A percentile compares a stretch with the other conserved stretches of the same genome.
phyloP scores from a whole-genome alignment of 2,888 invertebrate genomes.

The Siphonodentalium dalli region DNA sequence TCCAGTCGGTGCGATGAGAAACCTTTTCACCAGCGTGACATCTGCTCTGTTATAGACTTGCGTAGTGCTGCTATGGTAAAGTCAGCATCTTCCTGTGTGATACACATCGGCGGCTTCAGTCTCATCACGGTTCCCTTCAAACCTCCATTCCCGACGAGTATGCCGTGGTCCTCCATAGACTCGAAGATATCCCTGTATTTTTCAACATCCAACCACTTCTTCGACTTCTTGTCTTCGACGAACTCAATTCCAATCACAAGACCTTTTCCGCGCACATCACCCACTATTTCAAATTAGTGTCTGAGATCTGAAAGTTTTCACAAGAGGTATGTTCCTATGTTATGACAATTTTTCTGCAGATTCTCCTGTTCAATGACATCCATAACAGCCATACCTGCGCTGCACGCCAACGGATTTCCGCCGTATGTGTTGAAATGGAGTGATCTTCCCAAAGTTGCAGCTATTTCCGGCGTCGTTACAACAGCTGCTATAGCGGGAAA shows the following conservation, averaged over 20 bases:
- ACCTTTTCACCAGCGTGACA: too few relatives aligned
- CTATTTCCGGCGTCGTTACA: conserved; percentile 88
- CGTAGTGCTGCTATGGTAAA: conserved; percentile 55
- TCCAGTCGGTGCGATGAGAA: too few relatives aligned
- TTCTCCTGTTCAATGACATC: conserved; percentile 75
- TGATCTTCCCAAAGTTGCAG: conserved; percentile 77
- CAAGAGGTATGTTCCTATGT: conserved; percentile 83
- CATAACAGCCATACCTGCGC: conserved; percentile 88
- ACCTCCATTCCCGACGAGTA: conserved; percentile 90
- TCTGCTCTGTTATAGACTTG: too few relatives aligned
- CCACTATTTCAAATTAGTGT: conserved; percentile 72
- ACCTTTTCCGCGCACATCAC: conserved; percentile 96
- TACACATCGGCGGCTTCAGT: conserved; percentile 94
- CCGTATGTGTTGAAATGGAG: conserved; percentile 95
- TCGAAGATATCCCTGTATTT: conserved; percentile 81
- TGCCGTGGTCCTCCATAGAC: conserved; percentile 81
- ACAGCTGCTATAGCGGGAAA: conserved; percentile 95
- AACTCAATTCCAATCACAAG: conserved; percentile 95
- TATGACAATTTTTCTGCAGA: conserved; percentile 71
- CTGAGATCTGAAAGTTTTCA: conserved; percentile 77
- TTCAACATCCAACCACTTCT: too few relatives aligned
- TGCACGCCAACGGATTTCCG: conserved; percentile 89
- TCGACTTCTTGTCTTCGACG: conserved; percentile 69
- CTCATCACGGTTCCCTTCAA: conserved; percentile 84
- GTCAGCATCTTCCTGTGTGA: conserved; percentile 83